phyloP scores from a whole-genome alignment of 2,113 vertebrate species.

The Monopterus albus region DNA sequence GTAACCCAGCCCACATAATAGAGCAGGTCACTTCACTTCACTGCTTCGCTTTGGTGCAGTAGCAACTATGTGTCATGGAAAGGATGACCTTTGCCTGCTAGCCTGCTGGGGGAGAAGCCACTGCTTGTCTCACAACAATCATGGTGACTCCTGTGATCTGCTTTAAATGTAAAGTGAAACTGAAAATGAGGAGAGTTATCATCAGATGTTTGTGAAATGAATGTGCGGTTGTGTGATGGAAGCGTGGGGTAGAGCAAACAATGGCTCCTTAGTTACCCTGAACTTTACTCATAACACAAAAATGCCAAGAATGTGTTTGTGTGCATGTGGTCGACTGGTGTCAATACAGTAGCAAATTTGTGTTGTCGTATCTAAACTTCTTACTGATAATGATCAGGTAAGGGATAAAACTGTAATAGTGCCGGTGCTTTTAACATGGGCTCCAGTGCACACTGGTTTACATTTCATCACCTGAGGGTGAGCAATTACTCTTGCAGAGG shows the following conservation, averaged over 20 bases:
- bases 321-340: neutral
- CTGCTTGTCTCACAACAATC: neutral
- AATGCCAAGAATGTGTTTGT: conserved; percentile 39
- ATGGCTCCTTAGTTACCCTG: conserved; percentile 43
- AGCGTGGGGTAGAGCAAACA: conserved; percentile 21
- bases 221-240: conserved; percentile 19
- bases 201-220: neutral
- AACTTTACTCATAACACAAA: conserved; percentile 47
- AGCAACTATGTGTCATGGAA: conserved; percentile 11
- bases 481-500: neutral
- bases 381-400: conserved; percentile 6
- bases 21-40: conserved; percentile 1
- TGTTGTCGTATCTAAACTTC: neutral
- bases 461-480: conserved; percentile 40
- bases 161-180: too few relatives aligned
- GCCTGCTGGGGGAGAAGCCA: neutral
- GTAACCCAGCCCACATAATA: conserved; percentile 15
- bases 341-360: conserved; percentile 9
- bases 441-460: conserved; percentile 15
- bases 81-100: too few relatives aligned
- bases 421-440: neutral
- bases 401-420: neutral
- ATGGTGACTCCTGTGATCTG: too few relatives aligned
- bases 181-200: neutral
- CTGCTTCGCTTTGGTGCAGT: neutral